Conservation (phyloP, 64 coral and sea anemone species). For the Actinia tenebrosa region DNA sequence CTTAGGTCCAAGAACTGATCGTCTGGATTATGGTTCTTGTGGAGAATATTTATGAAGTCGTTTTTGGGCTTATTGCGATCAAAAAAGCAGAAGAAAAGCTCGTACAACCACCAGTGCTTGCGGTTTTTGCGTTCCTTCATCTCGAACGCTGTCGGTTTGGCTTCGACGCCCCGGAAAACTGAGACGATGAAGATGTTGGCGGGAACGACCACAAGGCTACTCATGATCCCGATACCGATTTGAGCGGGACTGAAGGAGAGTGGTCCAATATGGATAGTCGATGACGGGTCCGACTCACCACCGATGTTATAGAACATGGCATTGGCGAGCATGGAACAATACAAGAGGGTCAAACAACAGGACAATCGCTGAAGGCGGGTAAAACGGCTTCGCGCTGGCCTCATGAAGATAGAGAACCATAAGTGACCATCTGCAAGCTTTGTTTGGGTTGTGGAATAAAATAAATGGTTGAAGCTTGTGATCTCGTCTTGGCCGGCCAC, state of each 20-base stretch:
- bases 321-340: slow-evolving; percentile 87
- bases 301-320: slow-evolving; percentile 94
- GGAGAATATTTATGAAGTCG: slow-evolving; percentile 86
- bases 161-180: slow-evolving; percentile 67
- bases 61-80: slow-evolving; percentile 71
- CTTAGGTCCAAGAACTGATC: slow-evolving; percentile 74
- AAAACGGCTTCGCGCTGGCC: slow-evolving; percentile 75
- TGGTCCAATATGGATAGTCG: slow-evolving; percentile 69
- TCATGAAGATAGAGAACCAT: slow-evolving; percentile 90
- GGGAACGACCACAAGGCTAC: slow-evolving; percentile 75
- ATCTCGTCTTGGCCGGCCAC: slow-evolving; percentile 86
- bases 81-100: slow-evolving; percentile 88
- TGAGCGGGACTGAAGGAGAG: slow-evolving; percentile 75
- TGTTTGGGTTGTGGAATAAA: slow-evolving; percentile 84
- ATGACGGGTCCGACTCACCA: slow-evolving; percentile 64
- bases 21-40: slow-evolving; percentile 55
- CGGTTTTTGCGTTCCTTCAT: slow-evolving; percentile 64
- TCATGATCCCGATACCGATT: slow-evolving; percentile 85
- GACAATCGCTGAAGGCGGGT: slow-evolving; percentile 82
- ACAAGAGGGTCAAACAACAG: slow-evolving; percentile 80
- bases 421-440: slow-evolving; percentile 88
- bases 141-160: slow-evolving; percentile 65
- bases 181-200: slow-evolving; percentile 80
- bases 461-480: slow-evolving; percentile 91
- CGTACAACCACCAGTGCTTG: slow-evolving; percentile 82